phyloP scores from a whole-genome alignment of 2,797 vertebrate species.

The Spinus pinus region DNA sequence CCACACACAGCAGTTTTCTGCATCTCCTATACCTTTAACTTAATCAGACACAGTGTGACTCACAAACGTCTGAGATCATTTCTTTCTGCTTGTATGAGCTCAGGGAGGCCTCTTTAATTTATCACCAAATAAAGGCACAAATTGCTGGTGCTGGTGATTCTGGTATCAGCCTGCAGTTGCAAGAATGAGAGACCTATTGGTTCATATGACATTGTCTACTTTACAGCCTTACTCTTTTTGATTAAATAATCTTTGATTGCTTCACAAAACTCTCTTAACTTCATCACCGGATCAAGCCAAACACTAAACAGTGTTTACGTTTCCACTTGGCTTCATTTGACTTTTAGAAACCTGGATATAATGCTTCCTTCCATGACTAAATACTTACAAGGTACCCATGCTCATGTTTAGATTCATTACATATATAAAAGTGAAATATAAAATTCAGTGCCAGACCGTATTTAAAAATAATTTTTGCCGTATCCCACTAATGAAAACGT shows the following conservation, averaged over 20 bases:
- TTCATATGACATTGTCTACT: not conserved
- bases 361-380: not conserved
- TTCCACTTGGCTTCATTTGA: not conserved
- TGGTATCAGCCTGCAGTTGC: constrained; percentile 7
- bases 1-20: constrained; percentile 28
- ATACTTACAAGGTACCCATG: not conserved
- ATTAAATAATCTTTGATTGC: constrained; percentile 13
- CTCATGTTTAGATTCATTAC: not conserved
- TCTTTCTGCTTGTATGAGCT: constrained; percentile 60
- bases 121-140: constrained; percentile 63
- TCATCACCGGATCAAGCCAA: not conserved
- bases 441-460: not conserved
- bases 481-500: constrained; percentile 31
- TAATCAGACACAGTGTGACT: constrained; percentile 59
- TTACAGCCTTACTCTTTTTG: not conserved
- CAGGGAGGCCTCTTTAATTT: constrained; percentile 57
- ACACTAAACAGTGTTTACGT: not conserved
- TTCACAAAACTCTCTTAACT: not conserved
- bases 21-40: constrained; percentile 38
- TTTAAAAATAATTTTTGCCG: constrained; percentile 23
- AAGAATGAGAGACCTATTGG: not conserved
- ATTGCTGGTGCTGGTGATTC: constrained; percentile 53
- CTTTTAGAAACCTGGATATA: not conserved
- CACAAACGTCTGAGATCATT: constrained; percentile 60
- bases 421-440: constrained; percentile 7